Conservation (phyloP, 2,113 vertebrate genomes). For the Tursiops truncatus region DNA sequence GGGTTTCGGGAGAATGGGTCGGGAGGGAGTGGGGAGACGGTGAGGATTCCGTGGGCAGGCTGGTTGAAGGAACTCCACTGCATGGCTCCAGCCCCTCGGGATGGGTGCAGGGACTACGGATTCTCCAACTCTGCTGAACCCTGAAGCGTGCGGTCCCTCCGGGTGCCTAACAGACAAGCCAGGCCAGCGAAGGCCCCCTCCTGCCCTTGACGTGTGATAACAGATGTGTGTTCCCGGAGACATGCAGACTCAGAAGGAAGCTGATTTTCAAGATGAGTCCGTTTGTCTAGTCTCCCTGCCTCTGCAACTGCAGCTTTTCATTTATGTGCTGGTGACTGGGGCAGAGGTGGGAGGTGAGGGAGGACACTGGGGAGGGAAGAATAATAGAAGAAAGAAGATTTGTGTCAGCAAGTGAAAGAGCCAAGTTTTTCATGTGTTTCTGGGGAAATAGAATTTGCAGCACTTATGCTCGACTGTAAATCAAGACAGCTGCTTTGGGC, state of each 20-base stretch:
- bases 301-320: background rate
- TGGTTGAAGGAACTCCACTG: background rate
- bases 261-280: background rate
- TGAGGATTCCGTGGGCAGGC: background rate
- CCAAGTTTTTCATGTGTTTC: conserved; percentile 60
- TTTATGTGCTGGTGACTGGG: background rate
- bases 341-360: background rate
- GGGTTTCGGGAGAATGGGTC: background rate
- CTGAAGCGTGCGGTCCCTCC: accelerated
- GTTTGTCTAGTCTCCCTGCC: background rate
- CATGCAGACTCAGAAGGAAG: background rate
- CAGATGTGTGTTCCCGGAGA: background rate
- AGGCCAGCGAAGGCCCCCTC: background rate
- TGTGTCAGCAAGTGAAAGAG: conserved; percentile 45
- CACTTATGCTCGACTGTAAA: background rate
- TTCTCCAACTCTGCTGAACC: background rate
- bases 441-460: conserved; percentile 39
- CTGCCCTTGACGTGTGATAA: background rate
- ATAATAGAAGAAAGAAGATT: background rate
- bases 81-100: background rate
- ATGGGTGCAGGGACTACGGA: accelerated
- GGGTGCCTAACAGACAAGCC: background rate
- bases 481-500: background rate
- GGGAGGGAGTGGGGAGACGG: too few relatives aligned
- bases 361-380: background rate